These are phyloP conservation scores for Litocranius walleri DNA, from an alignment of 2,113 vertebrate species.

Conservation along the genomic window DNA sequence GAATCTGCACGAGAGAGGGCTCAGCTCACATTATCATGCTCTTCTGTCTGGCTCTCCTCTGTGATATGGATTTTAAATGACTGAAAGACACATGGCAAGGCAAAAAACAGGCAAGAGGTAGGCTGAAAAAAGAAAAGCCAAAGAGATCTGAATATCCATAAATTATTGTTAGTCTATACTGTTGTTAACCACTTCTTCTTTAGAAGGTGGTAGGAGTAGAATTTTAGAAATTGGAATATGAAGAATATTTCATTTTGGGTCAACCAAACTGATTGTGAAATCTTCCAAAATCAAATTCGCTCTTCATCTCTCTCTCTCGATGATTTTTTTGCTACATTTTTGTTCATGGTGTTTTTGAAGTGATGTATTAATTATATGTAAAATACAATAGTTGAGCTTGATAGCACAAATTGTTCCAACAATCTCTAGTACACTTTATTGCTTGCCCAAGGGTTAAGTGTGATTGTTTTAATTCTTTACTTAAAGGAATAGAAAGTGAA, in stretches of 20 bases:
- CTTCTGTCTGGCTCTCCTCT: background rate
- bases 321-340: background rate
- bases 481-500: conserved; percentile 10
- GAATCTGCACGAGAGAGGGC: background rate
- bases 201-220: background rate
- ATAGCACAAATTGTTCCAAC: background rate
- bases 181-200: background rate
- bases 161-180: background rate
- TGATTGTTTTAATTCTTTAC: conserved; percentile 11
- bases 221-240: background rate
- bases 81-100: background rate
- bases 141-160: background rate
- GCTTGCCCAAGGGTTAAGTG: background rate
- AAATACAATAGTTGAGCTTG: background rate
- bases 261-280: background rate
- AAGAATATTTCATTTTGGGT: background rate
- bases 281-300: background rate
- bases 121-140: background rate
- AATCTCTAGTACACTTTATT: background rate
- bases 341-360: background rate
- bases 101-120: background rate
- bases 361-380: background rate
- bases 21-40: background rate
- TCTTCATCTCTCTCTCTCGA: background rate
- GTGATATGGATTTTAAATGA: background rate